These are phyloP conservation scores for Otus scops DNA, from an alignment of 2,797 vertebrate genomes.

Conservation along the genomic window DNA sequence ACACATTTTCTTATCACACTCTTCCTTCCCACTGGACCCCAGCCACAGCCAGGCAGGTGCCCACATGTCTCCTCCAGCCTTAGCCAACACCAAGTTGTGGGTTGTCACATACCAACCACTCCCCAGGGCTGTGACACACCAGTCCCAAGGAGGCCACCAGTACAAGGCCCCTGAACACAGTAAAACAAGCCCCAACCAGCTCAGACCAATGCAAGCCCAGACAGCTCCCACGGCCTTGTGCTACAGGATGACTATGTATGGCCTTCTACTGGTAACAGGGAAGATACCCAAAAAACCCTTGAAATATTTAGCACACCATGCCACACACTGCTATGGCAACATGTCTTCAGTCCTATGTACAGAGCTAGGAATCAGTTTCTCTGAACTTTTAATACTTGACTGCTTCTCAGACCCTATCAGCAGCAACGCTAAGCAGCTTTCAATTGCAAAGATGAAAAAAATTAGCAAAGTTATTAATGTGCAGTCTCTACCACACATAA, in stretches of 20 bases:
- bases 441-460: not conserved
- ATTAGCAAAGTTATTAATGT: not conserved
- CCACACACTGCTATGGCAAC: not conserved
- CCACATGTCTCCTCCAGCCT: not conserved
- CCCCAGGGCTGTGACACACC: not conserved
- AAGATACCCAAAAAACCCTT: not conserved
- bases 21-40: not conserved
- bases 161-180: no score
- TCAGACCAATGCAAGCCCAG: not conserved
- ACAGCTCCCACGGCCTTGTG: not conserved
- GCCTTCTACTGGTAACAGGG: no score
- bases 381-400: not conserved
- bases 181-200: not conserved
- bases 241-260: accelerated
- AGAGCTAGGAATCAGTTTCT: not conserved
- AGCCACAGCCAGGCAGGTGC: not conserved
- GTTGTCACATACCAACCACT: accelerated
- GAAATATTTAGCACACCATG: not conserved
- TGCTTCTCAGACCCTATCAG: not conserved
- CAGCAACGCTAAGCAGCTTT: not conserved
- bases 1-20: not conserved
- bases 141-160: accelerated
- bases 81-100: not conserved
- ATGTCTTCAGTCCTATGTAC: accelerated
- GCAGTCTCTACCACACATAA: accelerated